Evolutionary conservation across 2,113 vertebrate species (phyloP), one percentile per base, ranked within the genome.

Genomic region (Myotis davidii): DNA sequence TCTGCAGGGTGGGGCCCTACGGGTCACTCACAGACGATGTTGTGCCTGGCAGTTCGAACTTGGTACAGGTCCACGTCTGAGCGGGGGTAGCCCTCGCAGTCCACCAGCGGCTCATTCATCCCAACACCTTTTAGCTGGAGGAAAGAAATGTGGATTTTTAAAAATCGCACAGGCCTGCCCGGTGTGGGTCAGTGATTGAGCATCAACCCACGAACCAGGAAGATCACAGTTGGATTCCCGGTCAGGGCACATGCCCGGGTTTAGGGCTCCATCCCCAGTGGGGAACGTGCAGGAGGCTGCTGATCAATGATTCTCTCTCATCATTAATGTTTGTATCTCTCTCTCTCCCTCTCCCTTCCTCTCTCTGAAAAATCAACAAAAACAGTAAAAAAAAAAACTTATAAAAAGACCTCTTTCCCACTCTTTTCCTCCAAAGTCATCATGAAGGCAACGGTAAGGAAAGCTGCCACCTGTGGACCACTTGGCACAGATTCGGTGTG

Each of bases 31-130:
- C 99, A 99, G 95, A 98, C 98, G 52, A 99, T 99, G 88, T 98
- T 99, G 98, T 99, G 99, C 87, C 99, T 98, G 0, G 99, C 99
- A 0, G 98, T 98, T 77, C 99, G 99, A 87, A 99, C 99, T 98
- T 99, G 99, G 97, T 99, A 99, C 50, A 99, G 69, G 90, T 99
- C 99, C 81, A 99, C 98, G 82, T 99, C 99, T 0, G 98, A 96
- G 12, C 99, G 98, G 29, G 99, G 99, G 52, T 98, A 99, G 0
- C 99, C 99, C 84, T 99, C 99, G 0, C 93, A 96, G 76, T 99
- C 99, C 17, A 99, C 99, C 87, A 99, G 96, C 0, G 99, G 98
- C 48, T 97, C 99, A 0, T 98, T 95, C 96, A 99, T 99, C 54
- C 99, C 99, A 4, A 99, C 98, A 2, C 98, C 98, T 79, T 98